A percentile compares a stretch with the other conserved stretches of the same genome.
Conservation (phyloP, 2,113 vertebrate species). For the Formicarius rufipectus region DNA sequence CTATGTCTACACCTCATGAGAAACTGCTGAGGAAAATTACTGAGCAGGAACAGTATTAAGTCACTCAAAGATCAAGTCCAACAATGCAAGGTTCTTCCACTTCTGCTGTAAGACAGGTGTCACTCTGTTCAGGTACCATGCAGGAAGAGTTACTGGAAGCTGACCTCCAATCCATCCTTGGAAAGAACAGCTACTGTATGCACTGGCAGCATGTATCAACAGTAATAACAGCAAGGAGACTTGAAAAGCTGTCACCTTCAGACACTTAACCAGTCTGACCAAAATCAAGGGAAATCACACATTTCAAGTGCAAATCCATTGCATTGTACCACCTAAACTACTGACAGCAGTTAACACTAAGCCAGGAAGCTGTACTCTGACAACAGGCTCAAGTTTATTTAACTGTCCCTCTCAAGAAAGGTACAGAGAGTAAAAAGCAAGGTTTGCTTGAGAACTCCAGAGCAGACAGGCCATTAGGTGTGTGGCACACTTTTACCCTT, state of each 20-base stretch:
- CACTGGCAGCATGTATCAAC: neutral
- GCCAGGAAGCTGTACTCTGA: neutral
- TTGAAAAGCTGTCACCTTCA: neutral
- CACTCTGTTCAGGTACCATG: neutral
- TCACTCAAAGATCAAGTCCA: neutral
- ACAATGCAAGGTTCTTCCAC: neutral
- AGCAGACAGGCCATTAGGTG: neutral
- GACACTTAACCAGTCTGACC: neutral
- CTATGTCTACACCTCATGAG: neutral
- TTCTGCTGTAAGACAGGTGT: neutral
- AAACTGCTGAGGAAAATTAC: neutral
- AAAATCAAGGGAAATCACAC: neutral
- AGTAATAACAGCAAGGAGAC: neutral
- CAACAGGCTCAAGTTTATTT: neutral
- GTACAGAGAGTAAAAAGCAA: neutral
- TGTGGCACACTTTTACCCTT: neutral
- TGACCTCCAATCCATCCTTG: neutral
- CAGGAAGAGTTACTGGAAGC: neutral
- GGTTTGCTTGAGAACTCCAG: neutral
- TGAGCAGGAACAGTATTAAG: neutral
- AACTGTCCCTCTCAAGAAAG: neutral
- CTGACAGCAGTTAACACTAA: neutral
- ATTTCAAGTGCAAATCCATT: neutral
- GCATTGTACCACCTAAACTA: neutral
- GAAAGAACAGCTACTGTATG: neutral